A percentile compares a stretch with the other conserved stretches of the same genome.
Evolutionary conservation across 2,888 invertebrate species (phyloP).

Genomic region (Thyatira batis): DNA sequence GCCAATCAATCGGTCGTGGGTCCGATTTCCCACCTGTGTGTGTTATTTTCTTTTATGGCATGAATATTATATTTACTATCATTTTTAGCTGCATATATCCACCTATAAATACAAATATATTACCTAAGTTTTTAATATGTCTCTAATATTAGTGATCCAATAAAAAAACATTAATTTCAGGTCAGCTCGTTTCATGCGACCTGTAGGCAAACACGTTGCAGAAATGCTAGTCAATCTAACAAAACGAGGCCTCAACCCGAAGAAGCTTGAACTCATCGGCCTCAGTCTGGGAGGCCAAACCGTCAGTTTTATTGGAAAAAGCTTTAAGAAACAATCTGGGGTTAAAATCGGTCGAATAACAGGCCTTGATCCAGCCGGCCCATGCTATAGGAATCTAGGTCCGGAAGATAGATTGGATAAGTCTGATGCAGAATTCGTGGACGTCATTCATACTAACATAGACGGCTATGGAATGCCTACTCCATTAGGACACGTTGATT

Average conservation of each 20-base stretch:
- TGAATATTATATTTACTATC: too few species aligned
- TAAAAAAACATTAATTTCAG: too few species aligned
- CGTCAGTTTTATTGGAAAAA: constrained; percentile 33
- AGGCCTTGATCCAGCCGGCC: constrained; percentile 32
- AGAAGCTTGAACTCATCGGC: constrained; percentile 25
- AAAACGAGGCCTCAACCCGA: constrained; percentile 20
- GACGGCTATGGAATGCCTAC: constrained; percentile 28
- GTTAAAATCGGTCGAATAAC: constrained; percentile 21
- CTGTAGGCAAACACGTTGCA: constrained; percentile 24
- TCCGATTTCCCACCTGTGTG: too few species aligned
- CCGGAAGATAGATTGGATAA: constrained; percentile 25
- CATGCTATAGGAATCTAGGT: constrained; percentile 29
- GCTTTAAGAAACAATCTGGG: constrained; percentile 26
- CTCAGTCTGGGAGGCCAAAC: constrained; percentile 34
- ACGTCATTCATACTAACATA: constrained; percentile 25
- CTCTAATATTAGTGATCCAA: too few species aligned
- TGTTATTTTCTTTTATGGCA: too few species aligned
- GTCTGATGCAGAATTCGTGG: constrained; percentile 32
- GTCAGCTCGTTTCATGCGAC: constrained; percentile 20
- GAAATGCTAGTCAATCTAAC: constrained; percentile 27
- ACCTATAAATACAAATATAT: too few species aligned
- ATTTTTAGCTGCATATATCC: too few species aligned
- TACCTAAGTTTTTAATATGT: too few species aligned
- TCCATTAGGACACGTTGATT: constrained; percentile 32
- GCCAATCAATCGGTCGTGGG: too few species aligned